phyloP scores from a whole-genome alignment of 2,113 vertebrate species.

The Stercorarius parasiticus region DNA sequence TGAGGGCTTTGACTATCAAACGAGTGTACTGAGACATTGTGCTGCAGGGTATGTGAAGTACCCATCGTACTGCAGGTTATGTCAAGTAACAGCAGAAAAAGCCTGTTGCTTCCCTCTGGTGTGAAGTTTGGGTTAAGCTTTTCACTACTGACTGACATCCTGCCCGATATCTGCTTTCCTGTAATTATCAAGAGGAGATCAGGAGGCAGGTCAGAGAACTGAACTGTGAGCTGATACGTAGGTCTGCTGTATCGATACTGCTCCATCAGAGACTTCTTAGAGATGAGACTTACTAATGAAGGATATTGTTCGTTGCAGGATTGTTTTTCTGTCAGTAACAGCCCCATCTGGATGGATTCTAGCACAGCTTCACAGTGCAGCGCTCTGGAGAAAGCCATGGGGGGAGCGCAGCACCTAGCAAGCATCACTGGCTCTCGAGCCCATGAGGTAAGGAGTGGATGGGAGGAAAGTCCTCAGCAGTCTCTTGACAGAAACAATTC shows the following conservation, averaged over 20 bases:
- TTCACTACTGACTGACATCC: neutral
- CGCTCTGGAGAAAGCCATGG: slow-evolving; percentile 78
- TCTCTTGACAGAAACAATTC: neutral
- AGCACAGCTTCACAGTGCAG: slow-evolving; percentile 85
- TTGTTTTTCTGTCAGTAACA: slow-evolving; percentile 82
- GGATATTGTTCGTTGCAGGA: slow-evolving; percentile 58
- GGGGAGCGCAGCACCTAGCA: slow-evolving; percentile 82
- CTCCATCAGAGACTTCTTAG: neutral
- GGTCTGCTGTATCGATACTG: neutral
- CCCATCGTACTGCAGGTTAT: neutral
- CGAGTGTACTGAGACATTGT: fast-evolving
- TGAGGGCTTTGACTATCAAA: neutral
- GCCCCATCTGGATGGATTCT: slow-evolving; percentile 96
- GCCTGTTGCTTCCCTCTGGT: neutral
- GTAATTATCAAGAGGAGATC: neutral
- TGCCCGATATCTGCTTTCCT: neutral
- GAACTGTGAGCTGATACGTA: fast-evolving
- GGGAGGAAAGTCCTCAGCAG: neutral
- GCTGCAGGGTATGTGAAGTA: neutral
- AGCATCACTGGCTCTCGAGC: slow-evolving; percentile 89
- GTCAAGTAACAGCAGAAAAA: neutral
- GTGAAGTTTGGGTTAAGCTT: neutral
- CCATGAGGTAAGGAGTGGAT: slow-evolving; percentile 82
- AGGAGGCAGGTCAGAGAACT: neutral
- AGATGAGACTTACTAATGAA: neutral